Base-by-base conservation (phyloP, 2,797 vertebrate genomes). In the Ficedula albicollis region DNA sequence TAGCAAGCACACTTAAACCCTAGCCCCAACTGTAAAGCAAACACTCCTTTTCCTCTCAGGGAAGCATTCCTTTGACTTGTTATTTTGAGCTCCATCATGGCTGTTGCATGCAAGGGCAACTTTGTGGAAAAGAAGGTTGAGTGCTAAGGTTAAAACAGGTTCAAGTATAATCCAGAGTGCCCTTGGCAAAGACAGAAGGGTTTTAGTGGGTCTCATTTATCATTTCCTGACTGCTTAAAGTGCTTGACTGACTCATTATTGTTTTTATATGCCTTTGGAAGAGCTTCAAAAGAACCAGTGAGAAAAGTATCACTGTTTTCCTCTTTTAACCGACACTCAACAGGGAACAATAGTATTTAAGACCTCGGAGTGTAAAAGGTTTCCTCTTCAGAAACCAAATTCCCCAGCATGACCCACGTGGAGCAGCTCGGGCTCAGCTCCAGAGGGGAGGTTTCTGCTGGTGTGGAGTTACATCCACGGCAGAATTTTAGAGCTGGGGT, bases 91-190 rank as follows among this genome's bases (percentile, higher is more conserved):
- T 85, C 54, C 66, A 34, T 60, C 68, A 4, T 36, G 21, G 41
- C 36, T 68, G 43, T 72, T 91, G 49, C 79, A 17, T 38, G 75
- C 64, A 48, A 27, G 64, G 68, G 22, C 27, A 94, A 64, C 49
- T 84, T 80, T 46, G 75, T 64, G 68, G 75, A 54, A 76, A 87
- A 83, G 81, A 66, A 95, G 87, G 87, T 87, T 83, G 91, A 97
- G 89, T 95, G 79, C 76, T 92, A 26, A 85, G 92, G 92, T 90
- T 90, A 84, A 89, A 91, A 72, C 68, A 83, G 92, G 92, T 93
- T 96, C 92, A 93, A 92, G 87, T 59, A 68, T 55, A 92, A 95
- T 91, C 79, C 84, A 81, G 75, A 92, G 69, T 49, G 82, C 84
- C 87, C 84, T 94, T 93, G 93, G 87, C 89, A 93, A 72, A 92